phyloP scores from a whole-genome alignment of 1,140 invertebrate genomes.

The Drosophila seguyi region DNA sequence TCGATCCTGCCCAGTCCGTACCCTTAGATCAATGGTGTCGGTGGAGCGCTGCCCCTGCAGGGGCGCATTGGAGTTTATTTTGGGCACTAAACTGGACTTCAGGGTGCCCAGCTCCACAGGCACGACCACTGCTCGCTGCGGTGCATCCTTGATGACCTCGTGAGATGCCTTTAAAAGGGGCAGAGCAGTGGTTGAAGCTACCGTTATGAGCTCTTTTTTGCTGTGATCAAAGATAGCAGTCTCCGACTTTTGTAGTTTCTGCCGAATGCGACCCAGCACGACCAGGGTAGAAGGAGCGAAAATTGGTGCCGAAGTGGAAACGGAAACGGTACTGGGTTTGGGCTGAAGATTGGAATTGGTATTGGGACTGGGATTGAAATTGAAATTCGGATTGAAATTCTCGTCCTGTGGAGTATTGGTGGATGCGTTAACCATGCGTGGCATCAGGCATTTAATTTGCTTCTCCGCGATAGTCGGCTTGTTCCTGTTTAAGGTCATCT shows the following conservation, averaged over 20 bases:
- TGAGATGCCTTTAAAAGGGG: background rate
- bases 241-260: conserved; percentile 41
- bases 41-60: background rate
- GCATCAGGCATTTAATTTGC: background rate
- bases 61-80: background rate
- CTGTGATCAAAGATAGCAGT: conserved; percentile 58
- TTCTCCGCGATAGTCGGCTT: background rate
- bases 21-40: conserved; percentile 1
- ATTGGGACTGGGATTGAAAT: background rate
- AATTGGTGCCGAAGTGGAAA: background rate
- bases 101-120: background rate
- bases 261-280: conserved; percentile 36
- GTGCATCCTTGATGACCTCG: conserved; percentile 7
- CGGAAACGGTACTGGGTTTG: background rate
- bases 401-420: conserved; percentile 24
- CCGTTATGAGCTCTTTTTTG: conserved; percentile 23
- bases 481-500: background rate
- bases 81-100: conserved; percentile 10
- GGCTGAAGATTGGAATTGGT: background rate
- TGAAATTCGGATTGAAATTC: background rate
- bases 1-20: background rate
- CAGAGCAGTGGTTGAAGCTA: background rate
- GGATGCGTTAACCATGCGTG: conserved; percentile 11
- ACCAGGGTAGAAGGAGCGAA: background rate
- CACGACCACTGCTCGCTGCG: conserved; percentile 21